phyloP scores from a whole-genome alignment of 2,888 invertebrate species.

The Siphonodentalium dalli region DNA sequence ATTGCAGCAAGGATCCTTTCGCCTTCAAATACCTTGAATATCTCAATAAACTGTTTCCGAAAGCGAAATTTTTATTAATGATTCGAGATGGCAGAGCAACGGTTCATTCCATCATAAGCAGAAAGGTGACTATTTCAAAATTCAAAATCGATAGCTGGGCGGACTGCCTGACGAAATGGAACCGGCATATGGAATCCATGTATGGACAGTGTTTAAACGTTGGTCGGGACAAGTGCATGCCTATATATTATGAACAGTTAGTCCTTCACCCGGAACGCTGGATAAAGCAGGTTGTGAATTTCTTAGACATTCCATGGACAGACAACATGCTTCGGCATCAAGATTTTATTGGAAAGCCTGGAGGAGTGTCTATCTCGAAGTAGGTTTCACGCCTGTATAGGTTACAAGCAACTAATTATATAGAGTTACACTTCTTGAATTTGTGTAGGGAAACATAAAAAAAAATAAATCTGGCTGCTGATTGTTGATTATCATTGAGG shows the following conservation, averaged over 20 bases:
- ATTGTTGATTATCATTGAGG: no score
- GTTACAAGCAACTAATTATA: no score
- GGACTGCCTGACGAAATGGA: constrained; percentile 94
- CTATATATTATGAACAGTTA: constrained; percentile 95
- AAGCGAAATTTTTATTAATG: constrained; percentile 98
- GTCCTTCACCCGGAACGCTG: constrained; percentile 90
- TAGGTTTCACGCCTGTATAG: no score
- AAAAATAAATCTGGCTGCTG: no score
- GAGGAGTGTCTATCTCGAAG: constrained; percentile 95
- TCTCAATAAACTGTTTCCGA: constrained; percentile 93
- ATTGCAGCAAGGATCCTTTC: constrained; percentile 99
- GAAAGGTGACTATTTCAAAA: constrained; percentile 89
- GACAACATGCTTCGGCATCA: constrained; percentile 97
- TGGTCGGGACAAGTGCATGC: constrained; percentile 74
- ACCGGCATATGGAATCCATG: constrained; percentile 93
- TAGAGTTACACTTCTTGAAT: no score
- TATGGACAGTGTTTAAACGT: constrained; percentile 62
- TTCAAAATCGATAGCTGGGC: constrained; percentile 93
- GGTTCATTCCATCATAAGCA: constrained; percentile 96
- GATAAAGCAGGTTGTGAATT: constrained; percentile 86
- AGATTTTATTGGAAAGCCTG: constrained; percentile 92
- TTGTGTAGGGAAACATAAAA: no score
- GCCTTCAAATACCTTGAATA: constrained; percentile 96
- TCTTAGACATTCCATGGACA: constrained; percentile 93
- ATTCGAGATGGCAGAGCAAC: constrained; percentile 97